Conservation (phyloP, 2,888 invertebrate genomes). For the Scaptomyza reducta region DNA sequence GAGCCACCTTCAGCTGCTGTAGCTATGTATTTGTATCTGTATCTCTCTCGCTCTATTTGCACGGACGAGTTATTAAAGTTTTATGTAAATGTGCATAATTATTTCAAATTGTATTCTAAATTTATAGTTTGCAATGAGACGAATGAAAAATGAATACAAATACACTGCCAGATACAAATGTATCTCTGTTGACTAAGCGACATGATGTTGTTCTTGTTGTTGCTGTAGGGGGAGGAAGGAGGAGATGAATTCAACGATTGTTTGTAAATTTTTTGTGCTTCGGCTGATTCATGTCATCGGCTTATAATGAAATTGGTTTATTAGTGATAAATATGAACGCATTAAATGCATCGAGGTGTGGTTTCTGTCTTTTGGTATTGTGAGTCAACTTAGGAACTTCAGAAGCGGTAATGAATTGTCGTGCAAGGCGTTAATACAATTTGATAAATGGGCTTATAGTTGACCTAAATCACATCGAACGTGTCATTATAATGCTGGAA, state of each 20-base stretch:
- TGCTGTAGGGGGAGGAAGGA: not conserved
- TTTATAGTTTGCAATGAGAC: conserved; percentile 75
- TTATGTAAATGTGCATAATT: conserved; percentile 75
- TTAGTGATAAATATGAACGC: conserved; percentile 68
- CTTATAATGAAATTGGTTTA: conserved; percentile 75
- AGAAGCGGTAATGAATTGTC: conserved; percentile 33
- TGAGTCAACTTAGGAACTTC: conserved; percentile 47
- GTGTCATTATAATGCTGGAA: conserved; percentile 41
- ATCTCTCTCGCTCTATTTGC: conserved; percentile 37
- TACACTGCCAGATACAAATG: conserved; percentile 11
- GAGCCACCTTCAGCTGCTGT: conserved; percentile 32
- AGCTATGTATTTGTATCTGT: conserved; percentile 2
- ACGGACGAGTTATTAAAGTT: conserved; percentile 65
- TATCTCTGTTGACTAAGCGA: conserved; percentile 52
- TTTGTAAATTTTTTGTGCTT: conserved; percentile 48
- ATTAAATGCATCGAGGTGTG: conserved; percentile 50
- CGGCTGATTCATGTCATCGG: conserved; percentile 67
- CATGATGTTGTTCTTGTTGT: conserved; percentile 7
- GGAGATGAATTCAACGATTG: conserved; percentile 33
- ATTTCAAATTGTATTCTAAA: conserved; percentile 77
- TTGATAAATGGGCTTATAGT: conserved; percentile 16
- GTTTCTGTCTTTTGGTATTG: conserved; percentile 6
- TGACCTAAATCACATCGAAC: conserved; percentile 20
- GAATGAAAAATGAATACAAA: conserved; percentile 33
- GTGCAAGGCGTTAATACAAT: conserved; percentile 18